Evolutionary conservation across 2,797 vertebrate genomes (phyloP).

Genomic region (Syndactyla subalaris): DNA sequence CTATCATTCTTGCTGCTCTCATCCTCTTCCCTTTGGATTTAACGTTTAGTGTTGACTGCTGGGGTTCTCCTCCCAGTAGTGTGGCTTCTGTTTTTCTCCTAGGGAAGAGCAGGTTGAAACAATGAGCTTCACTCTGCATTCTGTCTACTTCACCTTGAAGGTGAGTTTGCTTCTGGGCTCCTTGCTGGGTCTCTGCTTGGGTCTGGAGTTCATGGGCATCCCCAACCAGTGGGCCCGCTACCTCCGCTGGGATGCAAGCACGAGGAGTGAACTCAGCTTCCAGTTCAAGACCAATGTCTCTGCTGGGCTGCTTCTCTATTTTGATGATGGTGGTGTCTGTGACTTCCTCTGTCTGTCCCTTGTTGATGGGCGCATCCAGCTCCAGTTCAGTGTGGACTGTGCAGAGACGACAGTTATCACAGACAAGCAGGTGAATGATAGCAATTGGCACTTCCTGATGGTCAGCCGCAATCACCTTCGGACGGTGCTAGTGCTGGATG

Average conservation of each 20-base stretch:
- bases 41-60: constrained; percentile 8
- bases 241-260: constrained; percentile 96
- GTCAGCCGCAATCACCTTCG: constrained; percentile 88
- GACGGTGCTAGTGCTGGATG: constrained; percentile 89
- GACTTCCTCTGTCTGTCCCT: constrained; percentile 92
- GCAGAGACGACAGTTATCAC: constrained; percentile 88
- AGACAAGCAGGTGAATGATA: constrained; percentile 88
- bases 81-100: constrained; percentile 38
- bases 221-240: constrained; percentile 96
- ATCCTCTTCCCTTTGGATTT: constrained; percentile 33
- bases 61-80: background rate
- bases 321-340: constrained; percentile 94
- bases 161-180: constrained; percentile 86
- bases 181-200: constrained; percentile 83
- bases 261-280: constrained; percentile 92
- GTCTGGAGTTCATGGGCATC: constrained; percentile 94
- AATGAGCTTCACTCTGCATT: constrained; percentile 84
- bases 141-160: constrained; percentile 80
- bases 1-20: background rate
- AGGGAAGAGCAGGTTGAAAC: constrained; percentile 60
- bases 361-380: constrained; percentile 87
- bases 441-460: constrained; percentile 92
- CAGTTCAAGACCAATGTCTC: constrained; percentile 93
- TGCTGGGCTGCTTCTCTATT: constrained; percentile 91
- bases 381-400: constrained; percentile 93